Evolutionary conservation across 2,797 vertebrate species (phyloP).

Genomic region (Cheirogaleus major): DNA sequence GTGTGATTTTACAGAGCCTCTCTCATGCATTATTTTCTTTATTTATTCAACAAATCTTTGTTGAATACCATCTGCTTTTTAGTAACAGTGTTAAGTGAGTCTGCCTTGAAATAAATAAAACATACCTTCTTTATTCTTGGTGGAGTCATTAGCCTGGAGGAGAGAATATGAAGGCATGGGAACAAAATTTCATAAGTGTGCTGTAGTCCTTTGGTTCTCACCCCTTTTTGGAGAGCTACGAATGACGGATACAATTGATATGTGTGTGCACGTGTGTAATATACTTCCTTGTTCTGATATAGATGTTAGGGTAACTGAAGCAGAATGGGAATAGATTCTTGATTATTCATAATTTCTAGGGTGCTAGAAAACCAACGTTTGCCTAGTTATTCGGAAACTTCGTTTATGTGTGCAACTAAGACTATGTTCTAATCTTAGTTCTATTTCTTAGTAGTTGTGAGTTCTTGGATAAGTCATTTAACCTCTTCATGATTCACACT

Average conservation of each 20-base stretch:
- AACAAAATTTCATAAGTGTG: not conserved
- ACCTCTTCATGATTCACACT: not conserved
- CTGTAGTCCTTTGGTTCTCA: not conserved
- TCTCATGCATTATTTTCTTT: not conserved
- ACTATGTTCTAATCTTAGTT: not conserved
- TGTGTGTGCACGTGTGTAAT: not conserved
- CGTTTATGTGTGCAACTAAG: not conserved
- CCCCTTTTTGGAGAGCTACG: not conserved
- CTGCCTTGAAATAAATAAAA: not conserved
- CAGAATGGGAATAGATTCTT: not conserved
- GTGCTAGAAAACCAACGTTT: not conserved
- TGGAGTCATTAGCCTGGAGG: not conserved
- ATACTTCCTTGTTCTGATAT: not conserved
- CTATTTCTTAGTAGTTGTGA: not conserved
- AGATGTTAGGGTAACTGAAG: not conserved
- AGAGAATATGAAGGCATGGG: not conserved
- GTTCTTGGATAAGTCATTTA: not conserved
- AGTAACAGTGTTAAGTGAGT: not conserved
- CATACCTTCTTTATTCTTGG: not conserved
- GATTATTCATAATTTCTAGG: not conserved
- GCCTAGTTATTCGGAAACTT: not conserved
- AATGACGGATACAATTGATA: fast-evolving
- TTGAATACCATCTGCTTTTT: not conserved
- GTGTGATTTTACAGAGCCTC: not conserved
- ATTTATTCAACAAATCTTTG: not conserved